A percentile compares a stretch with the other conserved stretches of the same genome.
phyloP scores from a whole-genome alignment of 1,140 invertebrate genomes.

The Onthophagus taurus region DNA sequence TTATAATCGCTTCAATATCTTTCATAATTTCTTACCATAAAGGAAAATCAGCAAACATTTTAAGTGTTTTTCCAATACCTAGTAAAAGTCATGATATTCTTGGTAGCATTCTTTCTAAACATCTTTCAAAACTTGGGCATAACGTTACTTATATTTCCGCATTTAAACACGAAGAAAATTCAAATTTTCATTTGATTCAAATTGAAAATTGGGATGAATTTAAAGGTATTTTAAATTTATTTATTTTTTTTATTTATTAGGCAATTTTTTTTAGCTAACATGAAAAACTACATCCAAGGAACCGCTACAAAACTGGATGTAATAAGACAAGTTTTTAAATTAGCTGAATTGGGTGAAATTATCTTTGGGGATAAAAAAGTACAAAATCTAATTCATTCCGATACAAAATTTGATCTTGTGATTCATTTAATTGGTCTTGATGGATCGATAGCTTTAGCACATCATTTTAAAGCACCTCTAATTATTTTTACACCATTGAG shows the following conservation, averaged over 20 bases:
- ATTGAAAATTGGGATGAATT: conserved; percentile 10
- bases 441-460: neutral
- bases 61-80: conserved; percentile 40
- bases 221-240: conserved; percentile 2
- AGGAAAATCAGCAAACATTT: too few relatives aligned
- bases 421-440: neutral
- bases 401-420: too few relatives aligned
- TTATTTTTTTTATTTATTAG: too few relatives aligned
- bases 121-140: conserved; percentile 45
- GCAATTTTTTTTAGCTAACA: too few relatives aligned
- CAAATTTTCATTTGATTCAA: conserved; percentile 33
- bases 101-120: conserved; percentile 43
- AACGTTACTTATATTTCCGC: conserved; percentile 46
- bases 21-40: too few relatives aligned
- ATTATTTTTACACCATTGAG: conserved; percentile 2
- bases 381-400: too few relatives aligned
- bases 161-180: conserved; percentile 38
- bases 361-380: too few relatives aligned
- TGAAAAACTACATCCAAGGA: too few relatives aligned
- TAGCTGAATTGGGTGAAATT: neutral
- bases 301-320: too few relatives aligned
- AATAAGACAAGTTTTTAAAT: too few relatives aligned
- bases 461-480: conserved; percentile 4
- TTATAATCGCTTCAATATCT: too few relatives aligned
- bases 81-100: conserved; percentile 48